Evolutionary conservation across 2,797 vertebrate genomes (phyloP), one percentile per base, ranked within the genome.

Genomic region (Vultur gryphus): DNA sequence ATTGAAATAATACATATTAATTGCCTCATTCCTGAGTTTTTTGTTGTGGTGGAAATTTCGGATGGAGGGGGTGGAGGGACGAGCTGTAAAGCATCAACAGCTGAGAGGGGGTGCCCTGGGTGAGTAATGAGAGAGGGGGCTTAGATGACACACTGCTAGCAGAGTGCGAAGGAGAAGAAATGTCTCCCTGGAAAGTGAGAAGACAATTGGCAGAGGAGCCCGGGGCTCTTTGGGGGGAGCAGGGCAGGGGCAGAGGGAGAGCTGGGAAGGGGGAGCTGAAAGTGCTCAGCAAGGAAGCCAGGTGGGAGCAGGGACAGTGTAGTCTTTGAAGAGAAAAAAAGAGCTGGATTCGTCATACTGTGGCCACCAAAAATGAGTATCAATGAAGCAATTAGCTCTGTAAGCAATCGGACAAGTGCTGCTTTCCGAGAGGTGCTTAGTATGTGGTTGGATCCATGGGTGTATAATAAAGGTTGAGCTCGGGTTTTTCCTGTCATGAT

Each of bases 1-100:
- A 69, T 97, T 97, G 89, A 95, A 97, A 82, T 88, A 95, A 95
- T 87, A 92, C 66, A 80, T 84, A 91, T 88, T 90, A 96, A 93
- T 96, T 93, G 64, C 72, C 90, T 95, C 78, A 70, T 95, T 90
- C 94, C 95, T 80, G 62, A 93, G 26, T 69, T 94, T 44, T 91
- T 77, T 92, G 61, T 93, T 95, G 65, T 85, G 84, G 72, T 64
- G 39, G 61, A 89, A 92, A 92, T 94, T 96, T 92, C 3, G 3
- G 43, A 43, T 17, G 26, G 7, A 26, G 13, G 4, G 8, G 11
- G 67, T 79, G 39, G 20, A 70, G 29, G 52, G 61, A 62, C 0
- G 2, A 73, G 33, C 66, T 61, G 26, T 89, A 89, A 73, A 76
- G 58, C 35, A 59, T 62, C 48, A 84, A 35, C 66, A 80, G 66